Conservation (phyloP, 2,888 invertebrate species). For the Idaea straminata region DNA sequence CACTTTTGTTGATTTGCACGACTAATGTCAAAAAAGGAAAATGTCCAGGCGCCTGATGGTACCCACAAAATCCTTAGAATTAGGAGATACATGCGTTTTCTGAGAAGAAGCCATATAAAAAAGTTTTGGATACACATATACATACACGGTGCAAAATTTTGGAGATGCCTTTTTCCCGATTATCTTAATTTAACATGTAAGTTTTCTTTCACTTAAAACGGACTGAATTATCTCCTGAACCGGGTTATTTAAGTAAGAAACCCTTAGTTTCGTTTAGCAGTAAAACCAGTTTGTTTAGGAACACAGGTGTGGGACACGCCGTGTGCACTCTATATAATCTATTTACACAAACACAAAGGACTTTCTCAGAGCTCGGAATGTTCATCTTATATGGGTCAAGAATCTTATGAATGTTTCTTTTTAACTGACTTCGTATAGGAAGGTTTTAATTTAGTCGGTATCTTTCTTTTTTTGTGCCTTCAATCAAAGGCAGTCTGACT, state of each 20-base stretch:
- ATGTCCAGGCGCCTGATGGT: too few species aligned
- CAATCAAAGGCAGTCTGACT: too few species aligned
- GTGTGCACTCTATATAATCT: constrained; percentile 66
- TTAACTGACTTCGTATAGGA: neutral
- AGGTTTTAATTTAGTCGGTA: neutral
- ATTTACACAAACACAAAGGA: constrained; percentile 60
- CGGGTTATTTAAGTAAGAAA: neutral
- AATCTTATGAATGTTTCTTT: neutral
- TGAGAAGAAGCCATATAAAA: too few species aligned
- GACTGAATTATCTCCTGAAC: neutral
- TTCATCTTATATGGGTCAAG: neutral
- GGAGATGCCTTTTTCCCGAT: neutral
- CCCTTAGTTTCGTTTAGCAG: constrained; percentile 14
- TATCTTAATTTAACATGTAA: neutral
- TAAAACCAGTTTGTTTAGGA: constrained; percentile 25
- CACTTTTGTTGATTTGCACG: too few species aligned
- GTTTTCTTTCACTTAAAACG: neutral
- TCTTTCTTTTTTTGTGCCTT: too few species aligned
- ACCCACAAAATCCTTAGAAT: too few species aligned
- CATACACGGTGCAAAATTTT: too few species aligned
- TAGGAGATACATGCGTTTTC: too few species aligned
- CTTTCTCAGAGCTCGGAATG: neutral
- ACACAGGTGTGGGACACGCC: constrained; percentile 53
- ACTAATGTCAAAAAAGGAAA: too few species aligned
- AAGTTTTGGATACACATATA: too few species aligned